A percentile compares a stretch with the other conserved stretches of the same genome.
Evolutionary conservation across 2,888 invertebrate genomes (phyloP).

Genomic region (Subacronicta megacephala): DNA sequence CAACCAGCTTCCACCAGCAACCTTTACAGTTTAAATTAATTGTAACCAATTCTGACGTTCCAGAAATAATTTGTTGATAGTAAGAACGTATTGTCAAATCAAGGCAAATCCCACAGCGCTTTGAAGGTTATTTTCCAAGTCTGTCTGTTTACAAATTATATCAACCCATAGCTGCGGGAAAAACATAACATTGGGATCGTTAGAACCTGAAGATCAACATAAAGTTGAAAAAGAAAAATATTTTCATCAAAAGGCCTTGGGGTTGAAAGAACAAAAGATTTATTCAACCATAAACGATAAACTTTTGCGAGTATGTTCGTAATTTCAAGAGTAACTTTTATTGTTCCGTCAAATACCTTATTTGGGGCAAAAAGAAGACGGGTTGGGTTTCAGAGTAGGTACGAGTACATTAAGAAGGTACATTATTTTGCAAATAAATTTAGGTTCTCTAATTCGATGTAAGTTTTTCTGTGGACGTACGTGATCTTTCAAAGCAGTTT

Average conservation of each 20-base stretch:
- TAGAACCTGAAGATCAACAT: slow-evolving; percentile 28
- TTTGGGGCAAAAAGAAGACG: slow-evolving; percentile 18
- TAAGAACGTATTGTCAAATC: no score
- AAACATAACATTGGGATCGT: slow-evolving; percentile 29
- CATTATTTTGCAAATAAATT: slow-evolving; percentile 24
- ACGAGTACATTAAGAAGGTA: slow-evolving; percentile 15
- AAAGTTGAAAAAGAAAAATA: slow-evolving; percentile 30
- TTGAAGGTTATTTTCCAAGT: slow-evolving; percentile 6
- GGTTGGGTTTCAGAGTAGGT: slow-evolving; percentile 3
- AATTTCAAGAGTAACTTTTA: slow-evolving; percentile 35
- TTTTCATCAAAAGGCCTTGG: slow-evolving; percentile 21
- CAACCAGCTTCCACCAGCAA: no score
- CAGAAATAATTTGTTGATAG: no score
- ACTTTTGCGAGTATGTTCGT: slow-evolving; percentile 38
- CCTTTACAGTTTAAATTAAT: no score
- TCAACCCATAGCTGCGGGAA: slow-evolving; percentile 22
- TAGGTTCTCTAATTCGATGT: slow-evolving; percentile 15
- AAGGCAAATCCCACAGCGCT: slow-evolving; percentile 1
- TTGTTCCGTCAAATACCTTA: slow-evolving; percentile 16
- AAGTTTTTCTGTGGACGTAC: slow-evolving; percentile 8
- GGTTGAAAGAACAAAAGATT: slow-evolving; percentile 47
- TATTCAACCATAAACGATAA: slow-evolving; percentile 44
- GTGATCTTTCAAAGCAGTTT: no score
- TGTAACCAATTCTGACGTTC: no score
- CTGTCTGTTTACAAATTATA: slow-evolving; percentile 32